phyloP scores from a whole-genome alignment of 2,113 vertebrate genomes.

The Morphnarchus princeps region DNA sequence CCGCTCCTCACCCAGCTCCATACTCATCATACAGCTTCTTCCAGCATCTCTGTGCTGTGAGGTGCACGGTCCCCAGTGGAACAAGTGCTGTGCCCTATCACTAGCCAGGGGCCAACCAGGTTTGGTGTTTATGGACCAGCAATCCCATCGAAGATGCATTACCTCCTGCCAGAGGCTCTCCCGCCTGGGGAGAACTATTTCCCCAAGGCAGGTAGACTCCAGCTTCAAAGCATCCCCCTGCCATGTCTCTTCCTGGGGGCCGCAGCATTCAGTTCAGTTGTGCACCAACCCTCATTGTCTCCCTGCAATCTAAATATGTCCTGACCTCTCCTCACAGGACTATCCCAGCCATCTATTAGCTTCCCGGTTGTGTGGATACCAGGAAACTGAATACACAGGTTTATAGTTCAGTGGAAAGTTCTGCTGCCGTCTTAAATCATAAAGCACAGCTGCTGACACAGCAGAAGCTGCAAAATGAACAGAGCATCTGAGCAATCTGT shows the following conservation, averaged over 20 bases:
- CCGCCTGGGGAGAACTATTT: not conserved
- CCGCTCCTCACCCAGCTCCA: fast-evolving
- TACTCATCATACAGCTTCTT: fast-evolving
- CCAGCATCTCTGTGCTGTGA: not conserved
- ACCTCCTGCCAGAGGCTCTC: not conserved
- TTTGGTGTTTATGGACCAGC: not conserved
- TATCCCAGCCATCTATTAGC: not conserved
- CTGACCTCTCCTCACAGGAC: not conserved
- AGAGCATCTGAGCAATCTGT: not conserved
- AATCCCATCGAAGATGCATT: not conserved
- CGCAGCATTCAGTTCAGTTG: fast-evolving
- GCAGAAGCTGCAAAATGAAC: conserved; percentile 25
- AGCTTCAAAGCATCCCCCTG: fast-evolving
- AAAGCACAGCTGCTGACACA: conserved; percentile 47
- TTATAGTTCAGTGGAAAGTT: conserved; percentile 54
- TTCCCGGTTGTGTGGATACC: not conserved
- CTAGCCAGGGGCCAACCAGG: not conserved
- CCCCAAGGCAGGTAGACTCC: not conserved
- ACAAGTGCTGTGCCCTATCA: fast-evolving
- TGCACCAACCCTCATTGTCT: not conserved
- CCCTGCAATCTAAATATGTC: not conserved
- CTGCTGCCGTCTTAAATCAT: conserved; percentile 30
- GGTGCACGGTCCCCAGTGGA: fast-evolving
- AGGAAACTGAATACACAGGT: not conserved
- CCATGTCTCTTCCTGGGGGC: not conserved